Percentiles rank a stretch among this genome's conserved stretches.
Conservation (phyloP, 2,888 invertebrate species). For the Barypeithes pellucidus region DNA sequence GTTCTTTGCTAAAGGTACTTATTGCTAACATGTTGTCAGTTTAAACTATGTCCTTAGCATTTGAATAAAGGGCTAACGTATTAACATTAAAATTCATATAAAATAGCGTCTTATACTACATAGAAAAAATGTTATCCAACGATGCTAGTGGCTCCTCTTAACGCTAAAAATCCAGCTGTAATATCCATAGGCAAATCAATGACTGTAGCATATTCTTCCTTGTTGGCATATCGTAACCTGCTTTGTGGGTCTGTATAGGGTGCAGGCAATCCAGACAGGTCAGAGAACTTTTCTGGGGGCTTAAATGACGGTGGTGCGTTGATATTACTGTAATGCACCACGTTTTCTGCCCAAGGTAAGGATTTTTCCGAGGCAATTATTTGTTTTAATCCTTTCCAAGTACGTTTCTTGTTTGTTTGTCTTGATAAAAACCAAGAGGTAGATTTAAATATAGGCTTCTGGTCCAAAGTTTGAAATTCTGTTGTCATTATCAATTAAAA, state of each 20-base stretch:
- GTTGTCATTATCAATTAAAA: conserved; percentile 31
- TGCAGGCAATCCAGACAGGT: conserved; percentile 89
- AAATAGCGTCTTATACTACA: background rate
- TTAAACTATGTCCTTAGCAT: too few relatives aligned
- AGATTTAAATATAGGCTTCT: conserved; percentile 67
- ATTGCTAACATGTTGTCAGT: too few relatives aligned
- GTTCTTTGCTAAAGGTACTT: too few relatives aligned
- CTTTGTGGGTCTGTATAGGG: conserved; percentile 94
- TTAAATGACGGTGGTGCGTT: conserved; percentile 94
- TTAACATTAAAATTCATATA: too few relatives aligned
- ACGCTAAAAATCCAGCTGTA: conserved; percentile 89
- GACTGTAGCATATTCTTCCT: conserved; percentile 91
- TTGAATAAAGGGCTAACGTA: too few relatives aligned
- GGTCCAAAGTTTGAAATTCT: conserved; percentile 56
- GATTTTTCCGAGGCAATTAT: conserved; percentile 86
- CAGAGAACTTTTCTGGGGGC: conserved; percentile 95
- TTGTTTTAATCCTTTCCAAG: conserved; percentile 93
- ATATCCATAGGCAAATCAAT: conserved; percentile 92
- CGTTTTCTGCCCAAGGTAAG: conserved; percentile 84
- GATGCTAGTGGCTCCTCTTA: conserved; percentile 87
- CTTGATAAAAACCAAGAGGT: conserved; percentile 72
- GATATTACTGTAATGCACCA: conserved; percentile 87
- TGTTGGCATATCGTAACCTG: conserved; percentile 87
- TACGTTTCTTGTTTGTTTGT: conserved; percentile 80
- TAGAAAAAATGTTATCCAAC: conserved; percentile 74